Evolutionary conservation across 2,888 invertebrate genomes (phyloP), one percentile per base, ranked within the genome.

Genomic region (Drosophila sordidapex): DNA sequence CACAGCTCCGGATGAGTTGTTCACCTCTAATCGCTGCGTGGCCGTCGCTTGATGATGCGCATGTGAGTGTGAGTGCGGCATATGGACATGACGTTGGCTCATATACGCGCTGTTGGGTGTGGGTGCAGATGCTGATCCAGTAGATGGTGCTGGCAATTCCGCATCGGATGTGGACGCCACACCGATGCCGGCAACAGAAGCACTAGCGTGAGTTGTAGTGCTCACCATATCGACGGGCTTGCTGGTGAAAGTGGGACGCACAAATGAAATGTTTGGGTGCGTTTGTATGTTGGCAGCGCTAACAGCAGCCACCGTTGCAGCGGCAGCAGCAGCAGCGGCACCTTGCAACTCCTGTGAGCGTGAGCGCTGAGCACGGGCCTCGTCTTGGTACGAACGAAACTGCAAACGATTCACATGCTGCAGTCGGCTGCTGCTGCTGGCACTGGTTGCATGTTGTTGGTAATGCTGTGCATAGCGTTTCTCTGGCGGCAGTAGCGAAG

Each of bases 241-340:
- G 31, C 89, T 81, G 65, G 88, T 82, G 58, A 91, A 91, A 1
- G 92, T 91, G 2, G 91, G 91, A 13, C 91, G 87, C 53, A 92
- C 91, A 74, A 91, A 90, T 2, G 92, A 92, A 15, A 91, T 82
- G 56, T 91, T 91, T 7, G 87, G 69, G 46, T 91, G 91, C 2
- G 69, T 59, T 36, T 83, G 83, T 7, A 66, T 33, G 48, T 59
- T 82, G 4, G 79, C 60, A 15, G 60, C 76, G 36, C 60, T 53
- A 10, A 64, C 70, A 2, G 59, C 66, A 11, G 67, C 35, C n/a
- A 27, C 65, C 0, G 46, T 29, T 48, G 56, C 53, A 25, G 66
- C 63, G 31, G 71, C 33, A 3, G 66, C 61, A 35, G 71, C 54
- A 69, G 63, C 35, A 40, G 59, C 38, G 31, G 63, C 46, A 43